Evolutionary conservation across 2,888 invertebrate genomes (phyloP), one percentile per base, ranked within the genome.

Genomic region (Melikaiella ostensackeni): DNA sequence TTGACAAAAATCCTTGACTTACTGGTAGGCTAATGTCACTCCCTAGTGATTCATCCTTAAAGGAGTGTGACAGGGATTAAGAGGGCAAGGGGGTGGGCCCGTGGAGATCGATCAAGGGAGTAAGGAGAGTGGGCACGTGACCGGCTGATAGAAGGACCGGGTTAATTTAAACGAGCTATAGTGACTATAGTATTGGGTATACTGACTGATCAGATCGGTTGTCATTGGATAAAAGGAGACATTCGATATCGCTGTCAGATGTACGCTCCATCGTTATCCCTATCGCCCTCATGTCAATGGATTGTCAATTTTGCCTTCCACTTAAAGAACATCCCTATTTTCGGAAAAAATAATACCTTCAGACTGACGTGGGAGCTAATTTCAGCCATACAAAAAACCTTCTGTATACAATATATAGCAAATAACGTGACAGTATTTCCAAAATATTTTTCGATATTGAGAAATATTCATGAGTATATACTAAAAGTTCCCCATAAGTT

Each of bases 201-300:
- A 78, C 74, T 77, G 70, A 78, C 77, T 78, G 80, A 80, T 81
- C 77, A 46, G 74, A 81, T 81, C 79, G 77, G 77, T 55, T 76
- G 74, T 63, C 57, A 64, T 66, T 63, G 76, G 46, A 79, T 80
- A 79, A 80, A 78, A 79, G 79, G 77, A 79, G 78, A 77, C 78
- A 77, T 62, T 42, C 75, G 74, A 77, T 75, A 76, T 77, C 59
- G 81, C 63, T 79, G 75, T 78, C 75, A 76, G 76, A 79, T 75
- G 75, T 79, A 79, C 62, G 74, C 78, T 76, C 74, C 76, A 38
- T 57, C 75, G 30, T 82, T 78, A 84, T 82, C 80, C 79, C 73
- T 82, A 84, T 84, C 81, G 75, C 64, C 50, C 74, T 57, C 63
- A 80, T 76, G 78, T 79, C 77, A 82, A 80, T 82, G 80, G 81